phyloP scores from a whole-genome alignment of 2,888 invertebrate genomes.

The Asteroscopus sphinx region DNA sequence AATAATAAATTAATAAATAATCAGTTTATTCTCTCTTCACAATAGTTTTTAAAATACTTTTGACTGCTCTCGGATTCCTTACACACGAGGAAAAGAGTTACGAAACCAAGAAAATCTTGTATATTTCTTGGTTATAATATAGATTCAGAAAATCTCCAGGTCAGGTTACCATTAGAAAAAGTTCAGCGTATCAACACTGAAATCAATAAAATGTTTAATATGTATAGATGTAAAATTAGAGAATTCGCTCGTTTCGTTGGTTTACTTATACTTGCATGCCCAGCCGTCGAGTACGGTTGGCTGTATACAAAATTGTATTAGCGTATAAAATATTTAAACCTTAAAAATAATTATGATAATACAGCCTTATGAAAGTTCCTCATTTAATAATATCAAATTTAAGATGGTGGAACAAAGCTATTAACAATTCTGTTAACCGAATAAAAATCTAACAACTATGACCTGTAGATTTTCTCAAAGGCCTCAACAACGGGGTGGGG shows the following conservation, averaged over 20 bases:
- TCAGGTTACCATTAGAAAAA: background rate
- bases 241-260: slow-evolving; percentile 4
- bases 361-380: slow-evolving; percentile 6
- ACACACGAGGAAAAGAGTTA: slow-evolving; percentile 9
- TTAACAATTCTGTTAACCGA: background rate
- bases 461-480: slow-evolving; percentile 6
- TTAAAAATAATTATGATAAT: slow-evolving; percentile 1
- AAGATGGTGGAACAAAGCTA: slow-evolving; percentile 2
- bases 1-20: too few relatives aligned
- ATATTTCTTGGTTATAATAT: background rate
- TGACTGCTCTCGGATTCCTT: too few relatives aligned
- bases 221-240: slow-evolving; percentile 3
- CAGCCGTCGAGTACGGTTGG: slow-evolving; percentile 9
- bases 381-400: background rate
- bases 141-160: slow-evolving; percentile 4
- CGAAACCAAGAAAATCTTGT: background rate
- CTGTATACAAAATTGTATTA: slow-evolving; percentile 7
- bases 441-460: too few relatives aligned
- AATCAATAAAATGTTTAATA: background rate
- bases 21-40: too few relatives aligned
- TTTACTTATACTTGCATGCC: too few relatives aligned
- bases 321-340: slow-evolving; percentile 6
- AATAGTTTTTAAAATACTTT: too few relatives aligned
- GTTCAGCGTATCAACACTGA: background rate
- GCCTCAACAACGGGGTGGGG: slow-evolving; percentile 22